Percentiles rank a stretch among this genome's conserved stretches.
phyloP scores from a whole-genome alignment of 1,140 invertebrate species.

The Rhopalosiphum maidis region DNA sequence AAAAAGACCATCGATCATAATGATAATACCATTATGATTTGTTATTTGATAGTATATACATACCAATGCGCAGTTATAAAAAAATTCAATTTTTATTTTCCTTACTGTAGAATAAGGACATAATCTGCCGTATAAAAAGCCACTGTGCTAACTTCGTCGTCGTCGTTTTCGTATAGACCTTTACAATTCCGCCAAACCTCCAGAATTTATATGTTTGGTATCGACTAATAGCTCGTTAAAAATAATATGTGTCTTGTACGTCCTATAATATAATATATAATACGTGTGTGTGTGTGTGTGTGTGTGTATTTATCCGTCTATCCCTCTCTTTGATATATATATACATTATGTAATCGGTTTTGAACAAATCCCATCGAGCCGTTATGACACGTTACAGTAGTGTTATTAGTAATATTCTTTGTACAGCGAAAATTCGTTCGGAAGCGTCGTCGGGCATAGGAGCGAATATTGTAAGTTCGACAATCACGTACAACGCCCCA shows the following conservation, averaged over 20 bases:
- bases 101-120: not conserved
- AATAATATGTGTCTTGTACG: constrained; percentile 8
- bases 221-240: not conserved
- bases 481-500: not conserved
- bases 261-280: not conserved
- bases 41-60: not conserved
- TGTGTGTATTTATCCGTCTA: no score
- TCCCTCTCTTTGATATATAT: not conserved
- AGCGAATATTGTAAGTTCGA: not conserved
- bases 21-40: not conserved
- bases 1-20: not conserved
- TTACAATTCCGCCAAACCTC: not conserved
- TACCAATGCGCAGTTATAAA: not conserved
- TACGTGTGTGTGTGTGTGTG: no score
- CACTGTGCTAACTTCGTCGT: not conserved
- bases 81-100: not conserved
- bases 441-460: not conserved
- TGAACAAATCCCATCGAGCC: not conserved
- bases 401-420: not conserved
- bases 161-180: not conserved
- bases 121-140: not conserved
- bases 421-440: not conserved
- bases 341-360: not conserved
- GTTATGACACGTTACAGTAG: not conserved
- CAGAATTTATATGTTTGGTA: not conserved